A percentile compares a stretch with the other conserved stretches of the same genome.
Evolutionary conservation across 92 coral and sea anemone genomes (phyloP).

Genomic region (Zoanthus sociatus): DNA sequence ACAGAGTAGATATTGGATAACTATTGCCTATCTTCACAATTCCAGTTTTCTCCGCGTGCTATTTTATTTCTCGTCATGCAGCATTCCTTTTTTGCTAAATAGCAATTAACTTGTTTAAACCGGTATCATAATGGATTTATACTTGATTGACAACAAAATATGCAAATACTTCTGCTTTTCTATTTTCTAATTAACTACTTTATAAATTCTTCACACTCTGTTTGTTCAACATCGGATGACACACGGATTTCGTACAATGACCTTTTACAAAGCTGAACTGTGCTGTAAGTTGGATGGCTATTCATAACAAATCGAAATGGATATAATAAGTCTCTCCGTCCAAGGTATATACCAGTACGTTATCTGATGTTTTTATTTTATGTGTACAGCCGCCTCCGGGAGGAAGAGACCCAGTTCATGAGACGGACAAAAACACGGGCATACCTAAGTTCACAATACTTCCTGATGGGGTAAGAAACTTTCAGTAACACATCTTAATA

Average conservation of each 20-base stretch:
- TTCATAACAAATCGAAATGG: neutral
- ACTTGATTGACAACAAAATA: slow-evolving; percentile 20
- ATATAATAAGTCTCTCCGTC: neutral
- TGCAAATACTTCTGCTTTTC: slow-evolving; percentile 4
- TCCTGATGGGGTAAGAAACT: slow-evolving; percentile 43
- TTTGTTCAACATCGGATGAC: neutral
- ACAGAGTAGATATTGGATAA: too few relatives aligned
- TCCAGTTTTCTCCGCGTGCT: too few relatives aligned
- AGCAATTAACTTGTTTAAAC: neutral
- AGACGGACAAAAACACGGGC: slow-evolving; percentile 22
- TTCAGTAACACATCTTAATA: neutral
- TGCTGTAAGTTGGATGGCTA: neutral
- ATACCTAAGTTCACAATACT: slow-evolving; percentile 30
- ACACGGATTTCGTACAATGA: neutral
- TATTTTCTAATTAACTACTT: slow-evolving; percentile 4
- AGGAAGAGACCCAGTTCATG: slow-evolving; percentile 29
- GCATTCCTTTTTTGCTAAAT: neutral
- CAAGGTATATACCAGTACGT: neutral
- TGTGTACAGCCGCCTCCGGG: slow-evolving; percentile 14
- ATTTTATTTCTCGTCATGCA: neutral
- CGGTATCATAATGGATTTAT: neutral
- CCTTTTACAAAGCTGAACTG: neutral
- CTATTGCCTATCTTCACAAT: too few relatives aligned
- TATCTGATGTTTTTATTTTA: neutral
- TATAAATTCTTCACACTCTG: neutral